Evolutionary conservation across 2,113 vertebrate species (phyloP).

Genomic region (Scartelaos histophorus): DNA sequence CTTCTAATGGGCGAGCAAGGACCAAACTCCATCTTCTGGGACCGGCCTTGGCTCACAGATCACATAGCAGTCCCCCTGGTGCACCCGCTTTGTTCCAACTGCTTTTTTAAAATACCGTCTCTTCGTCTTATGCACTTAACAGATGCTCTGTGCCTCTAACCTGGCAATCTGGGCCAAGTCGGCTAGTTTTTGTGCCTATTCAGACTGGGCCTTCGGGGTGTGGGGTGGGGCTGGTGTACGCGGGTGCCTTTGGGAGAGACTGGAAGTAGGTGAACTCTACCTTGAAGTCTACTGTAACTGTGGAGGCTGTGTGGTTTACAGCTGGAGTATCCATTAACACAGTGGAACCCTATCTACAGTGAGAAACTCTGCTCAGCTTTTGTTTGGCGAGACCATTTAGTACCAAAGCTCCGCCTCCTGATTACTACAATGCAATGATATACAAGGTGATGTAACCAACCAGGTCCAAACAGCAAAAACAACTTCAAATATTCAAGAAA

Average conservation of each 20-base stretch:
- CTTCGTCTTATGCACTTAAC: slow-evolving; percentile 66
- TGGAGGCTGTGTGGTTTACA: neutral
- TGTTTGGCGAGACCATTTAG: neutral
- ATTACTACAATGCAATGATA: slow-evolving; percentile 1
- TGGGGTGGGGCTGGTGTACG: slow-evolving; percentile 31
- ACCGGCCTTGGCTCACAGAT: slow-evolving; percentile 49
- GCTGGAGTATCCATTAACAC: slow-evolving; percentile 6
- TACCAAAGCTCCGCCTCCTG: neutral
- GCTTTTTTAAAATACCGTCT: slow-evolving; percentile 31
- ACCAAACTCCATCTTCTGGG: slow-evolving; percentile 53
- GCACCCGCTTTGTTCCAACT: slow-evolving; percentile 49
- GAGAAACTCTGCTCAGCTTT: slow-evolving; percentile 5
- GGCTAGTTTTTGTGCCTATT: slow-evolving; percentile 54
- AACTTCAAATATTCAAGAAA: neutral
- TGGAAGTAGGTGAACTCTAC: slow-evolving; percentile 38
- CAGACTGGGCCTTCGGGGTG: slow-evolving; percentile 29
- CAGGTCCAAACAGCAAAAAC: neutral
- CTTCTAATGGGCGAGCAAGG: slow-evolving; percentile 29
- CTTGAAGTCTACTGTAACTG: slow-evolving; percentile 22
- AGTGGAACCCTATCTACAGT: slow-evolving; percentile 1
- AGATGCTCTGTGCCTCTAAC: slow-evolving; percentile 59
- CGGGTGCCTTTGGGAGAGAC: slow-evolving; percentile 23
- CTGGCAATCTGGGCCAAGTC: slow-evolving; percentile 52
- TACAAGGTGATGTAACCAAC: slow-evolving; percentile 6
- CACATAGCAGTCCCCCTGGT: slow-evolving; percentile 63